phyloP scores from a whole-genome alignment of 2,888 invertebrate genomes.

The Mythimna loreyi region DNA sequence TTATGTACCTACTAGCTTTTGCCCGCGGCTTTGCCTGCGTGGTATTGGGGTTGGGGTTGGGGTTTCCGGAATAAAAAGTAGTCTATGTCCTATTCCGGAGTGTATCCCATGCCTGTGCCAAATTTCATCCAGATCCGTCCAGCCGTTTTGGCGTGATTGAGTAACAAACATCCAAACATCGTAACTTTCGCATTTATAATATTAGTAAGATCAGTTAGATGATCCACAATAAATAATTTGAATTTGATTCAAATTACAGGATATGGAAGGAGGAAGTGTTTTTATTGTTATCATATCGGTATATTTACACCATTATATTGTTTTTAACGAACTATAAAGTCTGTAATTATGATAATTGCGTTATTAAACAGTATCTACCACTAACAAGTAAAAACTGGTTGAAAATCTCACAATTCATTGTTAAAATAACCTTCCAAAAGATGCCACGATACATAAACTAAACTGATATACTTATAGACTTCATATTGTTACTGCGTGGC shows the following conservation, averaged over 20 bases:
- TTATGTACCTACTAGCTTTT: too few species aligned
- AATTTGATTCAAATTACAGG: not conserved
- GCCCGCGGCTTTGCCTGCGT: too few species aligned
- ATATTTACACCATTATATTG: conserved; percentile 20
- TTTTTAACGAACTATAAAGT: conserved; percentile 24
- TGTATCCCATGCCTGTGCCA: too few species aligned
- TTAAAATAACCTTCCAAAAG: conserved; percentile 8
- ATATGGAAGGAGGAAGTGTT: conserved; percentile 31
- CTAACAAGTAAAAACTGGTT: conserved; percentile 9
- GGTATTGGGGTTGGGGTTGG: too few species aligned
- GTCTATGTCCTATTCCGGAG: too few species aligned
- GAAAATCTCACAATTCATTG: conserved; percentile 6
- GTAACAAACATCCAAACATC: too few species aligned
- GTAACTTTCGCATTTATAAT: too few species aligned
- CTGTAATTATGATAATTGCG: conserved; percentile 29
- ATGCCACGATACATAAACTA: not conserved
- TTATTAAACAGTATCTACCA: not conserved
- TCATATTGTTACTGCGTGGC: conserved; percentile 1
- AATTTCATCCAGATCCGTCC: too few species aligned
- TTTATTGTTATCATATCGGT: not conserved
- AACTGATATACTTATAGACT: not conserved
- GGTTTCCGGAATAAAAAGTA: too few species aligned
- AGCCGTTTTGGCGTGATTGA: too few species aligned
- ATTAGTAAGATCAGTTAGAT: too few species aligned
- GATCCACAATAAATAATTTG: too few species aligned